These are phyloP conservation scores for Hedya salicella DNA, from an alignment of 2,888 invertebrate species.

Conservation along the genomic window DNA sequence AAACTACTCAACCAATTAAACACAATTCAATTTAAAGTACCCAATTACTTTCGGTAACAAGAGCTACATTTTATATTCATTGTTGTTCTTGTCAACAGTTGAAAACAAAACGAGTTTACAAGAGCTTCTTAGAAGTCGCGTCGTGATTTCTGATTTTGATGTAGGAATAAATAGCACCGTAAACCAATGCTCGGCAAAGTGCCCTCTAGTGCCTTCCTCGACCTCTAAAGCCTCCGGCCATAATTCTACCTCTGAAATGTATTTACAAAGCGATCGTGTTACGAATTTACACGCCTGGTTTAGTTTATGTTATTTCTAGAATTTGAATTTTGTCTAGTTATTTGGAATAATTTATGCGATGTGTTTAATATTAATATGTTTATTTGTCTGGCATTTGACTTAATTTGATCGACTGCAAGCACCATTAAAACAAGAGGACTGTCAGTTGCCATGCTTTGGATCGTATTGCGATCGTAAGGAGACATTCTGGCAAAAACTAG, in stretches of 20 bases:
- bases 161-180: not conserved
- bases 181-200: not conserved
- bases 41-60: not conserved
- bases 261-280: not conserved
- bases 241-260: not conserved
- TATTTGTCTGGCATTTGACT: too few species aligned
- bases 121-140: conserved; percentile 8
- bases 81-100: not conserved
- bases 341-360: too few species aligned
- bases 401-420: too few species aligned
- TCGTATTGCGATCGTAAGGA: too few species aligned
- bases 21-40: not conserved
- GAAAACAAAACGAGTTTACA: not conserved
- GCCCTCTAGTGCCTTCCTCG: not conserved
- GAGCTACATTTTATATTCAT: conserved; percentile 2
- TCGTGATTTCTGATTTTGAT: conserved; percentile 2
- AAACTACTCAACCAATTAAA: conserved; percentile 4
- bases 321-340: too few species aligned
- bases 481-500: too few species aligned
- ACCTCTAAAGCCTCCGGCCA: not conserved
- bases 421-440: too few species aligned
- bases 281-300: too few species aligned
- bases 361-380: too few species aligned
- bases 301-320: too few species aligned
- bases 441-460: too few species aligned